Conservation (phyloP, 2,113 vertebrate species). For the Castor canadensis region DNA sequence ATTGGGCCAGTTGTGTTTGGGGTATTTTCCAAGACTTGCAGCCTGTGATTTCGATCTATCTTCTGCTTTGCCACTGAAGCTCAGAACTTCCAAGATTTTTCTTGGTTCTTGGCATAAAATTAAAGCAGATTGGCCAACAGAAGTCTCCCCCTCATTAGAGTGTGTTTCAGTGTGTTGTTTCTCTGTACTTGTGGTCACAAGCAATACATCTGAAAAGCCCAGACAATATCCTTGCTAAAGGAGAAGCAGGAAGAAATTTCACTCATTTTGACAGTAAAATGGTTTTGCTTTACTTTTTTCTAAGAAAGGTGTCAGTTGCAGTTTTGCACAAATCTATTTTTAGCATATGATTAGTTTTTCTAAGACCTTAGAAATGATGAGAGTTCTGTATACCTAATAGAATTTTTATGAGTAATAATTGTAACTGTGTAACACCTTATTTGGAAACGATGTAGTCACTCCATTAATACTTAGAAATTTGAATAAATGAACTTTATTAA, state of each 20-base stretch:
- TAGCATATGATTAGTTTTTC: slow-evolving; percentile 64
- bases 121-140: slow-evolving; percentile 56
- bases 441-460: background rate
- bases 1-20: slow-evolving; percentile 34
- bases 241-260: slow-evolving; percentile 30
- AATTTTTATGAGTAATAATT: slow-evolving; percentile 58
- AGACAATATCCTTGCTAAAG: slow-evolving; percentile 43
- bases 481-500: slow-evolving; percentile 27
- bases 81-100: slow-evolving; percentile 46
- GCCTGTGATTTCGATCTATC: slow-evolving; percentile 36
- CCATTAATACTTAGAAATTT: background rate
- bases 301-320: slow-evolving; percentile 69
- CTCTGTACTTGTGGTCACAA: background rate
- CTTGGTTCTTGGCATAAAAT: slow-evolving; percentile 51
- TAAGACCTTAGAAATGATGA: slow-evolving; percentile 52
- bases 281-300: slow-evolving; percentile 63
- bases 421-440: background rate
- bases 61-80: background rate
- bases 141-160: slow-evolving; percentile 42
- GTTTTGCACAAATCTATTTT: slow-evolving; percentile 59
- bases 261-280: slow-evolving; percentile 50
- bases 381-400: slow-evolving; percentile 54
- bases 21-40: background rate
- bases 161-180: slow-evolving; percentile 49
- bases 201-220: background rate